phyloP scores from a whole-genome alignment of 2,888 invertebrate genomes.

The Laspeyria flexula region DNA sequence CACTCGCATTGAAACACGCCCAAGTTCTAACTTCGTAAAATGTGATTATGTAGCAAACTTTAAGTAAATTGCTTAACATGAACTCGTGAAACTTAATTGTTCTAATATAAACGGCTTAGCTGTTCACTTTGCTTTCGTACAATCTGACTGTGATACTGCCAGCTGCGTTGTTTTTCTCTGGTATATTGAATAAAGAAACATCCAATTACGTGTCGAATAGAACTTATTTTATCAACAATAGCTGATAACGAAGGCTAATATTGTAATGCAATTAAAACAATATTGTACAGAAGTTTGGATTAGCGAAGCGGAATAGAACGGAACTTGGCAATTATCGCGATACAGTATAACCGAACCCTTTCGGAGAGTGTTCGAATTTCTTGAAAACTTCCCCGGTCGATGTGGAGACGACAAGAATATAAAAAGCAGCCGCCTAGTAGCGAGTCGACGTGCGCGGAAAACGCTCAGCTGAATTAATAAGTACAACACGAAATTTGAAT shows the following conservation, averaged over 20 bases:
- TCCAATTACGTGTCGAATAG: slow-evolving; percentile 17
- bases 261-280: slow-evolving; percentile 45
- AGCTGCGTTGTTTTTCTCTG: slow-evolving; percentile 1
- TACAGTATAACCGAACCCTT: slow-evolving; percentile 48
- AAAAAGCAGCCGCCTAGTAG: slow-evolving; percentile 69
- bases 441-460: slow-evolving; percentile 66
- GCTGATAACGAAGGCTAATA: slow-evolving; percentile 40
- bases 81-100: slow-evolving; percentile 77
- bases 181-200: slow-evolving; percentile 10
- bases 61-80: slow-evolving; percentile 78
- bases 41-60: slow-evolving; percentile 77
- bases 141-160: slow-evolving; percentile 50
- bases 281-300: slow-evolving; percentile 35
- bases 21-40: slow-evolving; percentile 68
- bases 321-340: slow-evolving; percentile 55
- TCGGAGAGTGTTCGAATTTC: slow-evolving; percentile 43
- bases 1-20: slow-evolving; percentile 49
- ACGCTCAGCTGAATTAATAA: slow-evolving; percentile 84
- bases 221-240: slow-evolving; percentile 31
- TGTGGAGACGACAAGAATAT: slow-evolving; percentile 66
- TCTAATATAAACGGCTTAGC: slow-evolving; percentile 73
- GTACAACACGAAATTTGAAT: slow-evolving; percentile 86
- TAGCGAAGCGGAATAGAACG: slow-evolving; percentile 39
- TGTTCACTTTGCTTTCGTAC: slow-evolving; percentile 66
- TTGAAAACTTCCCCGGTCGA: slow-evolving; percentile 50